Percentiles rank a stretch among this genome's conserved stretches.
Conservation (phyloP, 2,888 invertebrate genomes). For the Acronicta leporina region DNA sequence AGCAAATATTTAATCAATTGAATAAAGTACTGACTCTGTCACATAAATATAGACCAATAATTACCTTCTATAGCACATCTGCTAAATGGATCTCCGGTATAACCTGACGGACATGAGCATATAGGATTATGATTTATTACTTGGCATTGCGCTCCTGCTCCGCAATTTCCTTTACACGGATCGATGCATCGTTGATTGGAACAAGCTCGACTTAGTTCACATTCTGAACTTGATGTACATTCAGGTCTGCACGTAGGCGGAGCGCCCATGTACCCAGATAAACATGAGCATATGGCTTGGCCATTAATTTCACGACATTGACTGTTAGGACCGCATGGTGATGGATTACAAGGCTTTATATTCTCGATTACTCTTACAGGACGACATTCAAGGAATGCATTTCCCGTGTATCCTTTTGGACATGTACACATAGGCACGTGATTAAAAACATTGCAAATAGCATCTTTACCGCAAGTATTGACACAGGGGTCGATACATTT, state of each 20-base stretch:
- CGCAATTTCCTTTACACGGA: conserved; percentile 93
- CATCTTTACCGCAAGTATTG: conserved; percentile 93
- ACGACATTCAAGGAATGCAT: conserved; percentile 91
- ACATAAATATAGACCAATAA: neutral
- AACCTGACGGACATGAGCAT: conserved; percentile 90
- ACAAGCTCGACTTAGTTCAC: conserved; percentile 91
- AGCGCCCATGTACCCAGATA: conserved; percentile 91
- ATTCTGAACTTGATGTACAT: conserved; percentile 92
- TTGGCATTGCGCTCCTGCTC: conserved; percentile 91
- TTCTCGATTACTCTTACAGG: conserved; percentile 74
- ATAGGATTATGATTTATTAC: conserved; percentile 93
- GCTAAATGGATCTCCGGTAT: conserved; percentile 92
- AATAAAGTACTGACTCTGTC: too few relatives aligned
- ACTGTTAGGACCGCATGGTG: conserved; percentile 93
- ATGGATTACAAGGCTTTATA: conserved; percentile 91
- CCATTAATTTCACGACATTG: conserved; percentile 91
- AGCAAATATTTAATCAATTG: conserved; percentile 9
- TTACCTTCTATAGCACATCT: conserved; percentile 91
- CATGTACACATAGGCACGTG: conserved; percentile 90
- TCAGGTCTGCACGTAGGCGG: conserved; percentile 93
- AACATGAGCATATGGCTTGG: conserved; percentile 92
- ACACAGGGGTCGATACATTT: conserved; percentile 94
- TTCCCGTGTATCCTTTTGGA: conserved; percentile 90
- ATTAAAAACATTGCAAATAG: conserved; percentile 92
- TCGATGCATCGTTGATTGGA: conserved; percentile 92